Base-by-base conservation (phyloP, 2,888 invertebrate species). In the Lacanobia wlatinum region DNA sequence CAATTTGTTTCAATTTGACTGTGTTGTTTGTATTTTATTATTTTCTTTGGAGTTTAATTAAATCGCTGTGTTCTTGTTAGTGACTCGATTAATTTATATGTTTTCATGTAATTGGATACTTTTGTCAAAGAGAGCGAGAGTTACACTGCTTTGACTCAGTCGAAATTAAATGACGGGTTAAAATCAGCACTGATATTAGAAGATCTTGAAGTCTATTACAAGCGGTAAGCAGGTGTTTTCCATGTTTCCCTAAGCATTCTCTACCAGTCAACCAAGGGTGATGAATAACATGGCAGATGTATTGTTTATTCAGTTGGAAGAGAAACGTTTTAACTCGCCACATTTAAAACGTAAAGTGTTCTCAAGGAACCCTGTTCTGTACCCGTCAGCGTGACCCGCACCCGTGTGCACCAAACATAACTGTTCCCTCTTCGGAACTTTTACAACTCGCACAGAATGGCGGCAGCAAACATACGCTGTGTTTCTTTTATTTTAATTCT, bases 1-100 rank as follows among this genome's bases (percentile, higher is more conserved):
- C 80, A 85, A 84, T 76, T 80, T 78, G 80, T 78, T 73, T 40
- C 56, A 66, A 74, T 82, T 74, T 56, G 21, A 68, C 62, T 50
- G 21, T 65, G 65, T 40, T 70, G 62, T 61, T 53, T 59, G 70
- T 78, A 59, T 46, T 67, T 70, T 76, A 81, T 67, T 71, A 72
- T 72, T 72, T 72, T 78, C 50, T 82, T 64, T 64, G 16, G 48
- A 52, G 50, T 72, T 81, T 76, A 62, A 81, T 81, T 73, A 68
- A 81, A 72, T 68, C 67, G 48, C 67, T 56, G 55, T 61, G 59
- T 78, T 73, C 78, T 70, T 61, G 60, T 71, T 63, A 60, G 60
- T 38, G 48, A 56, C 56, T 72, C 52, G 46, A 66, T 59, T 48
- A 73, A 79, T 67, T 63, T 64, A 40, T 70, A 63, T 52, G 40